Conservation (phyloP, 1,140 invertebrate species). For the Drosophila willistoni region DNA sequence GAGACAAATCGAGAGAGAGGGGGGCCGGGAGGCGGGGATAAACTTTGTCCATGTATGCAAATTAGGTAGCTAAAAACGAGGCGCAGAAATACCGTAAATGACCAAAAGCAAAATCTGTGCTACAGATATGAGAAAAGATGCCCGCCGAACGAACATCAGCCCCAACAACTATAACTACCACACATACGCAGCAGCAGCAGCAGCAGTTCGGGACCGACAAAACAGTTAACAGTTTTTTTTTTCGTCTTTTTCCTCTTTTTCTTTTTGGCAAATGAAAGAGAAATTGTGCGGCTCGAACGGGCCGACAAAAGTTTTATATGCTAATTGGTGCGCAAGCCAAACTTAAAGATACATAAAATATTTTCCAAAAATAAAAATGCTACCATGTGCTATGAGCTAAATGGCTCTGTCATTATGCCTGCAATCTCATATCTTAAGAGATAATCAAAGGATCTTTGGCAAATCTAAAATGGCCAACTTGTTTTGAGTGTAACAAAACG, state of each 20-base stretch:
- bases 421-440: background rate
- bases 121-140: slow-evolving; percentile 64
- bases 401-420: background rate
- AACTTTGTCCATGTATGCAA: slow-evolving; percentile 57
- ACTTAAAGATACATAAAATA: slow-evolving; percentile 35
- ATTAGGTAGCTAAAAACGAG: slow-evolving; percentile 69
- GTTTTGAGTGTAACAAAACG: background rate
- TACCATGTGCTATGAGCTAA: background rate
- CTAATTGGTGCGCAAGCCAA: slow-evolving; percentile 65
- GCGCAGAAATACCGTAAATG: slow-evolving; percentile 74
- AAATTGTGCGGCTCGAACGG: slow-evolving; percentile 56
- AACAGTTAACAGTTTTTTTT: slow-evolving; percentile 68
- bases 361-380: slow-evolving; percentile 6
- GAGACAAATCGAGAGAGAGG: background rate
- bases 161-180: slow-evolving; percentile 24
- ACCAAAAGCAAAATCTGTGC: slow-evolving; percentile 70
- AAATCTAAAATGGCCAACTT: background rate
- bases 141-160: slow-evolving; percentile 1
- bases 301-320: slow-evolving; percentile 60
- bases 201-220: slow-evolving; percentile 32
- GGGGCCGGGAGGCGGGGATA: background rate
- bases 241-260: slow-evolving; percentile 32
- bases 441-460: background rate
- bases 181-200: slow-evolving; percentile 19
- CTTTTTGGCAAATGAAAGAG: slow-evolving; percentile 74